Evolutionary conservation across 1,140 invertebrate genomes (phyloP).

Genomic region (Rhopalosiphum maidis): DNA sequence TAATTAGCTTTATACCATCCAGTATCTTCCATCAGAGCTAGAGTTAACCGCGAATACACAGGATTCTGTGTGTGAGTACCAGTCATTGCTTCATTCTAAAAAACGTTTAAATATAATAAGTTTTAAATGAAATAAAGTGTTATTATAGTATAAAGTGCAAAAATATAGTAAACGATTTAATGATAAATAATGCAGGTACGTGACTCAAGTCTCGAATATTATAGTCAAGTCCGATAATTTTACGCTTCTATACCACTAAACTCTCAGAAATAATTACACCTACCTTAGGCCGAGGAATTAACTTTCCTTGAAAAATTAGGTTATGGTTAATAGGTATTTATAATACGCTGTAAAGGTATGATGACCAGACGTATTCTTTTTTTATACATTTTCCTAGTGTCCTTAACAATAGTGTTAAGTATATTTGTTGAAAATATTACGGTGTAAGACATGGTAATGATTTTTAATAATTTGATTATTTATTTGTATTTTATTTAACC

Average conservation of each 20-base stretch:
- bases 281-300: not conserved
- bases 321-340: not conserved
- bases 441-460: too few relatives aligned
- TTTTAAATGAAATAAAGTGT: not conserved
- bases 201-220: not conserved
- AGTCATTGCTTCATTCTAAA: slow-evolving; percentile 98
- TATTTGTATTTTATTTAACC: too few relatives aligned
- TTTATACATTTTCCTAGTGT: too few relatives aligned
- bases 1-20: slow-evolving; percentile 95
- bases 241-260: not conserved
- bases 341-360: not conserved
- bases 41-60: slow-evolving; percentile 93
- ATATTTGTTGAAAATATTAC: too few relatives aligned
- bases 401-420: too few relatives aligned
- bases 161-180: not conserved
- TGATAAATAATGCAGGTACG: not conserved
- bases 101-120: not conserved
- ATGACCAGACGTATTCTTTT: too few relatives aligned
- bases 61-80: slow-evolving; percentile 99
- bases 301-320: not conserved
- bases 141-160: not conserved
- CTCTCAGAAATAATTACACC: not conserved
- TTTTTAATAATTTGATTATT: too few relatives aligned
- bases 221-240: not conserved
- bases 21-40: slow-evolving; percentile 98